These are phyloP conservation scores for Bergia puertoricense DNA, from an alignment of 92 coral and sea anemone genomes.

Conservation along the genomic window DNA sequence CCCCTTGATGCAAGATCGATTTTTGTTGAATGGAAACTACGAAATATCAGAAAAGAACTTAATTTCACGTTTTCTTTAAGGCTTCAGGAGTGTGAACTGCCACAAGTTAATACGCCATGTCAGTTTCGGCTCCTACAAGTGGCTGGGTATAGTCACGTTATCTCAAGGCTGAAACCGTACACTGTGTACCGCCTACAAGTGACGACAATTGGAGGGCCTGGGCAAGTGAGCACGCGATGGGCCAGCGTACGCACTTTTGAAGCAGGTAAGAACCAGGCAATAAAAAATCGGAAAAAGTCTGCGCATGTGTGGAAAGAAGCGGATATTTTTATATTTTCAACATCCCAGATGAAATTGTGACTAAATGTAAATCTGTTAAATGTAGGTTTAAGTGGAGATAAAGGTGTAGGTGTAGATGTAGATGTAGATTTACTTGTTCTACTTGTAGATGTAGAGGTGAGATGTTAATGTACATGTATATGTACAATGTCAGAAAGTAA, in stretches of 20 bases:
- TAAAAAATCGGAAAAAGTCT: background rate
- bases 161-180: slow-evolving; percentile 53
- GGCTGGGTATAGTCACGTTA: slow-evolving; percentile 46
- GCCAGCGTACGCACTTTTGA: slow-evolving; percentile 54
- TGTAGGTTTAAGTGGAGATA: too few species aligned
- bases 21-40: slow-evolving; percentile 46
- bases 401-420: too few species aligned
- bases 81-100: slow-evolving; percentile 49
- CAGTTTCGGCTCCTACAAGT: slow-evolving; percentile 24
- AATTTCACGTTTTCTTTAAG: slow-evolving; percentile 48
- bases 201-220: slow-evolving; percentile 24
- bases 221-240: slow-evolving; percentile 45
- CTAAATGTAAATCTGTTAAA: too few species aligned
- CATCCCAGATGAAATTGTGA: too few species aligned
- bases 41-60: slow-evolving; percentile 46
- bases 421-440: too few species aligned
- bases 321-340: background rate
- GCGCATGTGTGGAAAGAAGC: background rate
- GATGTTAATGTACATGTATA: too few species aligned
- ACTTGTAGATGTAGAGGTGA: too few species aligned
- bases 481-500: too few species aligned
- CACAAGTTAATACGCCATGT: slow-evolving; percentile 52
- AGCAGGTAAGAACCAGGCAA: slow-evolving; percentile 43
- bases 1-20: slow-evolving; percentile 43
- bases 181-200: slow-evolving; percentile 54